Conservation (phyloP, 2,888 invertebrate species). For the Therioaphis trifolii region DNA sequence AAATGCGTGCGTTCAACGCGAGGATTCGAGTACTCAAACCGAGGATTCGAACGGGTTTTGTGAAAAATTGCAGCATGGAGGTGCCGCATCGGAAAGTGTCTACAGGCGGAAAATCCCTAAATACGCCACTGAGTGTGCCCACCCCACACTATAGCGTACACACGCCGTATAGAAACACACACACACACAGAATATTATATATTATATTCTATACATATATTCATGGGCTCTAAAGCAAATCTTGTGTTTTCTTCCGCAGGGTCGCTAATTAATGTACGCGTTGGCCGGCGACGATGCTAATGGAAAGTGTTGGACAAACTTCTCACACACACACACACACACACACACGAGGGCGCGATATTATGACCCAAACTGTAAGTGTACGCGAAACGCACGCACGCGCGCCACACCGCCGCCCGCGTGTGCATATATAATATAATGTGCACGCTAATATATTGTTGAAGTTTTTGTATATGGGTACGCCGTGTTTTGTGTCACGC, state of each 20-base stretch:
- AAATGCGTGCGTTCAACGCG: too few species aligned
- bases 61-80: too few species aligned
- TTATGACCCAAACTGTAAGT: constrained; percentile 3
- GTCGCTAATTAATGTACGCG: constrained; percentile 53
- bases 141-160: too few species aligned
- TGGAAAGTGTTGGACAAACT: constrained; percentile 48
- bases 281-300: constrained; percentile 35
- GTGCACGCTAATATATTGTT: constrained; percentile 47
- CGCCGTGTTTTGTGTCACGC: constrained; percentile 45
- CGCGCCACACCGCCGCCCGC: not conserved
- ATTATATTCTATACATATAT: too few species aligned
- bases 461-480: constrained; percentile 51
- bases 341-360: not conserved
- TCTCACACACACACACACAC: not conserved
- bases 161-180: too few species aligned
- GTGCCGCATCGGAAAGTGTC: too few species aligned
- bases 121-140: too few species aligned
- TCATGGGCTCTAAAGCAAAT: constrained; percentile 29
- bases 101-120: too few species aligned
- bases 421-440: constrained; percentile 3
- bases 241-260: constrained; percentile 44
- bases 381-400: not conserved
- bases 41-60: too few species aligned
- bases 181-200: too few species aligned
- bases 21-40: too few species aligned